Evolutionary conservation across 2,113 vertebrate species (phyloP).

Genomic region (Phoenicopterus ruber): DNA sequence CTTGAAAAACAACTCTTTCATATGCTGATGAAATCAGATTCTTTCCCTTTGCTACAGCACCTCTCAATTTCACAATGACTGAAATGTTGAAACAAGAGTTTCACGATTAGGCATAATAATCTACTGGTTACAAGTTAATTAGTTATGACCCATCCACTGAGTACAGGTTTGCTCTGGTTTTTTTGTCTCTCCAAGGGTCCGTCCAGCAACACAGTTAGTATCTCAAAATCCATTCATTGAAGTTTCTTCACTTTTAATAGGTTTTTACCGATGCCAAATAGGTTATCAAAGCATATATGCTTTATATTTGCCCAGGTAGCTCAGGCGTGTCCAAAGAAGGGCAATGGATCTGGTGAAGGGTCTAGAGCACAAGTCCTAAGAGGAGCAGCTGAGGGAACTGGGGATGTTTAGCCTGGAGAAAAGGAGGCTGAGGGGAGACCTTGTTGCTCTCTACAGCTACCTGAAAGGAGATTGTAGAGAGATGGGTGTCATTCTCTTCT

Average conservation of each 20-base stretch:
- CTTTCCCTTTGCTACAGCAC: neutral
- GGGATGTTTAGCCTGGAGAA: no score
- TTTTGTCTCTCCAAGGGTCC: neutral
- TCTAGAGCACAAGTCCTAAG: no score
- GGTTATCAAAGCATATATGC: neutral
- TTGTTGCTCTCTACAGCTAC: no score
- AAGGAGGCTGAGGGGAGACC: no score
- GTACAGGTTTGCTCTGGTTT: neutral
- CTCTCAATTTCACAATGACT: neutral
- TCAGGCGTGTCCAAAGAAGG: no score
- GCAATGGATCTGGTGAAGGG: no score
- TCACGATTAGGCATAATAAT: neutral
- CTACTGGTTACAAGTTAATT: neutral
- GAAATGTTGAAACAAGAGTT: neutral
- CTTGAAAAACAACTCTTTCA: neutral
- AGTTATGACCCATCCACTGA: neutral
- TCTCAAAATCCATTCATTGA: neutral
- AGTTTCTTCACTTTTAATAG: neutral
- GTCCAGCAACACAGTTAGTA: neutral
- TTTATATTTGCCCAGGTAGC: no score
- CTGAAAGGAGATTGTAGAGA: no score
- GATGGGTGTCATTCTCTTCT: no score
- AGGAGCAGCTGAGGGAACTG: no score
- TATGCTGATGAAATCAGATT: neutral
- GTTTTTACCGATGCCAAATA: neutral